Base-by-base conservation (phyloP, 53 echinoderm and acorn worm species). In the Astropecten irregularis region DNA sequence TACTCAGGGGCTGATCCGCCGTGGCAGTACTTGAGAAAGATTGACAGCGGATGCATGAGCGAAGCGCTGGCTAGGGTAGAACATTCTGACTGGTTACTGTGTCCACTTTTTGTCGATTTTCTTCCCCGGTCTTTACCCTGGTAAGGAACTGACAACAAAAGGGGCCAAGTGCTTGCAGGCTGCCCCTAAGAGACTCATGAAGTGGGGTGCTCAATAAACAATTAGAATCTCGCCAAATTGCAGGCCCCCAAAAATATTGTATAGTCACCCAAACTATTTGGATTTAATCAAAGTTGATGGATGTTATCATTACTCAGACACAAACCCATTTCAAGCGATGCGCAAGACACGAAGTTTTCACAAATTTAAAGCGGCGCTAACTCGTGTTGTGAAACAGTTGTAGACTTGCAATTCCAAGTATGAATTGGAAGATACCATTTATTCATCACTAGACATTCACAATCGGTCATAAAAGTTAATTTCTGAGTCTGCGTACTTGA, bases 61-160 rank as follows among this genome's bases (percentile, higher is more conserved):
- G n/a, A 60, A 61, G 26, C 56, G 55, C 14, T 14, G 20, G 23
- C 74, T 21, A 36, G 34, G 61, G 62, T 15, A 62, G 39, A 72
- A 72, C 72, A 32, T 40, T 62, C 31, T 40, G 35, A 79, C 79
- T 79, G 40, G 79, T 60, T 79, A 79, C 79, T 46, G 79, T 79
- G 61, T 79, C 79, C 49, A 79, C 79, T 79, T 79, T 79, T 79
- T 44, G 66, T 79, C 79, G 79, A 79, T 62, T 77, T 62, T n/a
- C 47, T 44, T 62, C 39, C 20, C 36, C 9, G 26, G 1, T 32
- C 33, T 63, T 18, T 66, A 42, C 10, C n/a, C 40, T 40, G 31
- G 44, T 22, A 47, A 79, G 34, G 61, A 60, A 79, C 79, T 79
- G 79, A 60, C 79, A 79, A 79, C 62, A 79, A 79, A 68, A 79